These are phyloP conservation scores for Mastigias papua DNA, from an alignment of 30 jellyfish, hydroid and myxozoan species.

Conservation along the genomic window DNA sequence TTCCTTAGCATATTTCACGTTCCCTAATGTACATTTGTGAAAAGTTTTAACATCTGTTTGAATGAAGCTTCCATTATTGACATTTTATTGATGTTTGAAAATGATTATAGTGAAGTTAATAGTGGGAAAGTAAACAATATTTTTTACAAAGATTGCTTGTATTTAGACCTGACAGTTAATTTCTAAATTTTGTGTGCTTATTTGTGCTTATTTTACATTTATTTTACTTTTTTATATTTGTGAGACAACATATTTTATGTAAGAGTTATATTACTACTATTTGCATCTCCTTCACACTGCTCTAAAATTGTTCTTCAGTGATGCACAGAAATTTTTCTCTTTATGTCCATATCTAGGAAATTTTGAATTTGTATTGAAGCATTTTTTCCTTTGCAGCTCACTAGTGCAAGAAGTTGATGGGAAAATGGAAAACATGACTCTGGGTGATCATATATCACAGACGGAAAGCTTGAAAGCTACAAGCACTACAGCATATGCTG, in stretches of 20 bases:
- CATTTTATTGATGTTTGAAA: too few species aligned
- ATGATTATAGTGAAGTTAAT: too few species aligned
- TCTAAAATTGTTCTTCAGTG: not conserved
- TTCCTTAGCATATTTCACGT: too few species aligned
- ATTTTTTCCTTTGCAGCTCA: not conserved
- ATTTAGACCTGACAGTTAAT: too few species aligned
- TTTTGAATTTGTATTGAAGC: not conserved
- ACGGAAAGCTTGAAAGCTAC: constrained; percentile 21
- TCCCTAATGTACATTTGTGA: too few species aligned
- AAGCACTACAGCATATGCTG: constrained; percentile 22
- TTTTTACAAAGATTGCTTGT: too few species aligned
- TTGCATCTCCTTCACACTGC: not conserved
- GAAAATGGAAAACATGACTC: constrained; percentile 64
- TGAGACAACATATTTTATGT: not conserved
- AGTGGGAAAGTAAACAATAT: too few species aligned
- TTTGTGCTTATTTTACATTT: too few species aligned
- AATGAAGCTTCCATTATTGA: too few species aligned
- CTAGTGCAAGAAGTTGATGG: constrained; percentile 52
- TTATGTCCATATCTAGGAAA: not conserved
- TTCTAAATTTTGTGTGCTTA: too few species aligned
- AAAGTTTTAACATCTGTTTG: too few species aligned
- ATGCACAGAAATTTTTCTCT: too few species aligned
- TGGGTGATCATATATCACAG: constrained; percentile 53
- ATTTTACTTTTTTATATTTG: not conserved
- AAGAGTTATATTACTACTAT: not conserved